Percentiles rank a stretch among this genome's conserved stretches.
Evolutionary conservation across 2,888 invertebrate species (phyloP).

Genomic region (Ophion slaviceki): DNA sequence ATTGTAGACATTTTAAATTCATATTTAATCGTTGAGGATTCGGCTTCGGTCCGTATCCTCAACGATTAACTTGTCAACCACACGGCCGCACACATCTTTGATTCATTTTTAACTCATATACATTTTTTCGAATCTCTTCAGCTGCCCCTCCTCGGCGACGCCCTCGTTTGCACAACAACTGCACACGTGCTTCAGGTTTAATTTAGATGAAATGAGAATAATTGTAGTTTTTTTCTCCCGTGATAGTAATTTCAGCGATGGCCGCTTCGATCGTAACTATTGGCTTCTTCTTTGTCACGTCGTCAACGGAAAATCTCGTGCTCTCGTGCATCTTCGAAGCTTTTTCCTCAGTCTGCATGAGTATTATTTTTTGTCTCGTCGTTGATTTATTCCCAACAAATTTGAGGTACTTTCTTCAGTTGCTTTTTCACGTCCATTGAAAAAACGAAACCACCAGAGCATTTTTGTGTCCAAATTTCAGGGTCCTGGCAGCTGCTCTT

Average conservation of each 20-base stretch:
- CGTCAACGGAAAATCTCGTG: conserved; percentile 89
- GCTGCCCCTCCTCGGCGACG: not conserved
- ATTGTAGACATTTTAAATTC: no score
- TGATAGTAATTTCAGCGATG: conserved; percentile 89
- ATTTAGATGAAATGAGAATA: not conserved
- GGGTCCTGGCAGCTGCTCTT: conserved; percentile 88
- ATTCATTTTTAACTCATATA: not conserved
- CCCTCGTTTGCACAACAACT: not conserved
- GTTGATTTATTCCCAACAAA: conserved; percentile 93
- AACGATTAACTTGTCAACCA: no score
- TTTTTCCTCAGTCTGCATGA: conserved; percentile 90
- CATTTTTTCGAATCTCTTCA: no score
- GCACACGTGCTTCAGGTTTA: not conserved
- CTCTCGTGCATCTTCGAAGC: conserved; percentile 92
- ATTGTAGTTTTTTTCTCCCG: conserved; percentile 51
- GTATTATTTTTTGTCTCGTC: conserved; percentile 91
- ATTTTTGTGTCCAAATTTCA: conserved; percentile 27
- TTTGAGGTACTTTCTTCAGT: conserved; percentile 85
- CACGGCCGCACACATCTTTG: no score
- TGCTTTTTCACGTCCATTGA: conserved; percentile 55
- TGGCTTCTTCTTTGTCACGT: conserved; percentile 90
- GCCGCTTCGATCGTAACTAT: conserved; percentile 89
- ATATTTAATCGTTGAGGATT: no score
- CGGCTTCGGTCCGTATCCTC: no score
- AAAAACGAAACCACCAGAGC: conserved; percentile 84